Evolutionary conservation across 2,888 invertebrate species (phyloP), one percentile per base, ranked within the genome.

Genomic region (Ichneumon xanthorius): DNA sequence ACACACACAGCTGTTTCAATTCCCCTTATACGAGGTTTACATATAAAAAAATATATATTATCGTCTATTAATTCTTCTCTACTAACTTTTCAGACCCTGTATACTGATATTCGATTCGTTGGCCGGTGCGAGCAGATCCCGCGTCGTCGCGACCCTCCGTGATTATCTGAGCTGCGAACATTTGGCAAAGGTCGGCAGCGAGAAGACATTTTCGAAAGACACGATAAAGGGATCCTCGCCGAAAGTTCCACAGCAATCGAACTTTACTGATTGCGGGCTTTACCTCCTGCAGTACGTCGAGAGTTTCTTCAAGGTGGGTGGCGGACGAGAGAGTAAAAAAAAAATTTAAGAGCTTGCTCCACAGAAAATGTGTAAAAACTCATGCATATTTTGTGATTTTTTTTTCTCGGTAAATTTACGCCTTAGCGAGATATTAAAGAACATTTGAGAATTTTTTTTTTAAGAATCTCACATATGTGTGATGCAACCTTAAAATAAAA

Each of bases 251-350:
- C 99, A 99, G 93, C 99, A 99, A 94, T 97, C 97, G 88, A 99
- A 99, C 95, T 98, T 97, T 92, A 98, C 97, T 58, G 99, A 99
- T 94, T 99, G 99, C 94, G 99, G 99, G 0, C 95, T 99, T 16
- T 99, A 97, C 94, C 95, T 99, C 83, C 95, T 99, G 78, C 99
- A 99, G 93, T 99, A 99, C 95, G 98, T 98, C 5, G 99, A 99
- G 94, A 97, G 97, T 85, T 99, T 99, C 95, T 99, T 99, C 94
- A 96, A 96, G 95, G 98, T 97, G 93, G 92, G 91, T 90, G 48
- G 40, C 55, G 45, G n/a, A 71, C 16, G 30, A 80, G 53, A 1
- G 19, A 73, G 68, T 22, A 6, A 5, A 53, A 33, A 33, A 5
- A 33, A 5, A 33, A 5, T 4, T 33, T 33, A 33, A 33, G 33